These are phyloP conservation scores for Archaeoteleia sp. DNA, from an alignment of 2,888 invertebrate genomes.

Conservation along the genomic window DNA sequence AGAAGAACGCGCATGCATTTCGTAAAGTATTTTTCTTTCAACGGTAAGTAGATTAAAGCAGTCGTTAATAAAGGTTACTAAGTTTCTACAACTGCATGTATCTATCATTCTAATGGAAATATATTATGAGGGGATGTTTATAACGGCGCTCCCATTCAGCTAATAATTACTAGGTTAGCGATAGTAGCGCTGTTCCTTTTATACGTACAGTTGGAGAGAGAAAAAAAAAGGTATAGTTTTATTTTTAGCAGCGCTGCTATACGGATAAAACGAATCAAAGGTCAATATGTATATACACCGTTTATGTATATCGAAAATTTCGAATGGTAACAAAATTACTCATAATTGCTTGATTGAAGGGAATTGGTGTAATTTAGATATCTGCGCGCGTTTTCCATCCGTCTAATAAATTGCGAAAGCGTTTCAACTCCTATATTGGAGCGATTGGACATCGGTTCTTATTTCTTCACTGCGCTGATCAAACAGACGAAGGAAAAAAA, in stretches of 20 bases:
- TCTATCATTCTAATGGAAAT: conserved; percentile 52
- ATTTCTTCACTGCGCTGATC: no score
- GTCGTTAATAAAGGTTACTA: conserved; percentile 53
- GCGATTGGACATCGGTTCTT: no score
- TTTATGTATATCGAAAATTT: conserved; percentile 60
- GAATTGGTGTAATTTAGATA: conserved; percentile 66
- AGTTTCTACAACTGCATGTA: conserved; percentile 51
- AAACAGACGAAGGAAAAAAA: no score
- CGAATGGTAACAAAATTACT: conserved; percentile 64
- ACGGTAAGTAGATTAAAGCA: conserved; percentile 51
- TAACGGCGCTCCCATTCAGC: conserved; percentile 55
- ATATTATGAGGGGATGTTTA: conserved; percentile 52
- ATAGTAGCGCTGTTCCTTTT: conserved; percentile 58
- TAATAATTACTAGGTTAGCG: conserved; percentile 64
- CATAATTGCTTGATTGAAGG: conserved; percentile 67
- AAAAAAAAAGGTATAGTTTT: conserved; percentile 27
- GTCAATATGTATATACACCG: neutral
- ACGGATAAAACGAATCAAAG: conserved; percentile 4
- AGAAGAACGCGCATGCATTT: conserved; percentile 36
- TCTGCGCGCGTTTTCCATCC: conserved; percentile 55
- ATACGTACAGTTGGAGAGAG: conserved; percentile 23
- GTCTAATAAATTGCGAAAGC: no score
- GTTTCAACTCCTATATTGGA: no score
- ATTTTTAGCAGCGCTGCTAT: conserved; percentile 4
- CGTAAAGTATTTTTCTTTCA: conserved; percentile 30